Evolutionary conservation across 2,888 invertebrate genomes (phyloP), one percentile per base, ranked within the genome.

Genomic region (Nemotelus pantherinus): DNA sequence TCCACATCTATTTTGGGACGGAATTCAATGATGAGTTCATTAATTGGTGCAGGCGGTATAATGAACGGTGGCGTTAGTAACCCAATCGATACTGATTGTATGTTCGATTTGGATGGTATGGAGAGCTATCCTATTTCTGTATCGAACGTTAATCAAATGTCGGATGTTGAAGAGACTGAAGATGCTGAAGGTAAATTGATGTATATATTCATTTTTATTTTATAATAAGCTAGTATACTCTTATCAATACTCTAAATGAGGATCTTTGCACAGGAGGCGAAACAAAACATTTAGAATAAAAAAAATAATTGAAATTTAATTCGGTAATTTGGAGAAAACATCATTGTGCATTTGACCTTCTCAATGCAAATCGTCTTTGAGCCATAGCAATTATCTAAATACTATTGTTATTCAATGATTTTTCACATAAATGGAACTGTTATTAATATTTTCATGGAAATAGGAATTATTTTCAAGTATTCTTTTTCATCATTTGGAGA

Each of bases 31-130:
- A 41, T 65, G 25, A 74, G 53, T 57, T 41, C 70, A 39, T 4
- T 53, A 7, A 43, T 64, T 6, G 76, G 77, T 25, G 76, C 77
- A 25, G 77, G 79, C 64, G 79, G 77, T 3, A 78, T 70, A 76
- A 75, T 76, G 58, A 71, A 63, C 48, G 78, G 77, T 55, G 78
- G 60, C 7, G 58, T 72, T 50, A 78, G 10, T n/a, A 67, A 48
- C 48, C 57, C 70, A 41, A 86, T 90, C 78, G 93, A 93, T 82
- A 89, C 91, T 9, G 94, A 94, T 86, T 92, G 92, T 78, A 88
- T 95, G 80, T 95, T 95, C 84, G 92, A 92, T 82, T 88, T 95
- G 82, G 95, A 95, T 85, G 94, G 92, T 76, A 83, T 86, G 47
- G 85, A 86, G 76, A 82, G 76, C 48, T 77, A 77, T 64, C 74